Conservation (phyloP, 1,140 invertebrate species). For the Whitmania pigra region DNA sequence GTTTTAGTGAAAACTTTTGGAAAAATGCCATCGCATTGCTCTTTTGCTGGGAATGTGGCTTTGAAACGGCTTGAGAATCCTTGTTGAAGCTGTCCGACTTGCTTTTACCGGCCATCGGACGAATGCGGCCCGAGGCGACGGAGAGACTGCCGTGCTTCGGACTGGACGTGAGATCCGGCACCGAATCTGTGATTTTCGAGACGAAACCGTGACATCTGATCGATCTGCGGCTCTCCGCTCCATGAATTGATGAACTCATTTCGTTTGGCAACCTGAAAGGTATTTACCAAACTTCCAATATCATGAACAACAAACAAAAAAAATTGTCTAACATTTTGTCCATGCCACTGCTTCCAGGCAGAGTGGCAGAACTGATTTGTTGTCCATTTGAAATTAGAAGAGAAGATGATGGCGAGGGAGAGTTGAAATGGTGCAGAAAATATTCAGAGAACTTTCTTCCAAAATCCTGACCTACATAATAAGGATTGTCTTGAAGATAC, state of each 20-base stretch:
- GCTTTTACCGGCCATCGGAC: neutral
- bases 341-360: constrained; percentile 15
- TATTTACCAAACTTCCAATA: too few species aligned
- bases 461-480: constrained; percentile 58
- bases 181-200: too few species aligned
- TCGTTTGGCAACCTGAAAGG: too few species aligned
- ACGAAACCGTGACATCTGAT: too few species aligned
- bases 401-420: constrained; percentile 14
- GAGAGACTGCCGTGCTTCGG: neutral
- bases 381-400: neutral
- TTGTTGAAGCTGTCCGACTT: neutral
- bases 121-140: neutral
- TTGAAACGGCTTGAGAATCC: neutral
- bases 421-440: constrained; percentile 50
- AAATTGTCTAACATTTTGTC: constrained; percentile 24
- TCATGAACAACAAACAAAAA: neutral
- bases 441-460: constrained; percentile 67
- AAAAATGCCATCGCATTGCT: constrained; percentile 57
- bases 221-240: too few species aligned
- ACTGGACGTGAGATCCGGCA: too few species aligned
- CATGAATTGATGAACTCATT: too few species aligned
- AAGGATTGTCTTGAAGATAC: constrained; percentile 59
- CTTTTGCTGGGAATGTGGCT: constrained; percentile 50
- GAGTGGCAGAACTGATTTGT: neutral
- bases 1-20: constrained; percentile 55